A percentile compares a stretch with the other conserved stretches of the same genome.
Evolutionary conservation across 2,888 invertebrate genomes (phyloP).

Genomic region (Rotaria magnacalcarata): DNA sequence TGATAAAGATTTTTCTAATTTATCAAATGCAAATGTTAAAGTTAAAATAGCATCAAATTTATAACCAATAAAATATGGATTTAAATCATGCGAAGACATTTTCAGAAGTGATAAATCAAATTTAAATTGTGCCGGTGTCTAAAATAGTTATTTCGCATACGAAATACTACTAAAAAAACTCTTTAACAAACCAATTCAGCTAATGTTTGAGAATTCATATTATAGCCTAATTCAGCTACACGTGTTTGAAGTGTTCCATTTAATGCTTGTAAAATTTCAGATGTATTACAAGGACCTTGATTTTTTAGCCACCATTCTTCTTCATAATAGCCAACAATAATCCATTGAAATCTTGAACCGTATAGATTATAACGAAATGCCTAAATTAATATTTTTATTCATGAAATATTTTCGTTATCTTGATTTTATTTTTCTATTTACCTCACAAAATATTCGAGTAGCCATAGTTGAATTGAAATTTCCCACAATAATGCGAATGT

Average conservation of each 20-base stretch:
- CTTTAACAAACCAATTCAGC: background rate
- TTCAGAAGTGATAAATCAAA: slow-evolving; percentile 12
- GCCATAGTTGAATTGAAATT: slow-evolving; percentile 94
- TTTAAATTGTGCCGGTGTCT: slow-evolving; percentile 29
- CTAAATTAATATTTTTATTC: background rate
- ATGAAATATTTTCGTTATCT: background rate
- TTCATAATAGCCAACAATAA: slow-evolving; percentile 32
- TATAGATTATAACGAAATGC: slow-evolving; percentile 4
- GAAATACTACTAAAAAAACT: too few species aligned
- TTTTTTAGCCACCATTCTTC: slow-evolving; percentile 6
- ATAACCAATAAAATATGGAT: slow-evolving; percentile 76
- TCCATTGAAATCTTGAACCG: slow-evolving; percentile 29
- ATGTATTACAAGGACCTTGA: slow-evolving; percentile 33
- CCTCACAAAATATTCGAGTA: slow-evolving; percentile 63
- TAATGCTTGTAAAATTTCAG: slow-evolving; percentile 32
- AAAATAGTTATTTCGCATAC: background rate
- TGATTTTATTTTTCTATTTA: slow-evolving; percentile 50
- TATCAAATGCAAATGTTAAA: slow-evolving; percentile 85
- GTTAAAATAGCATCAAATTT: slow-evolving; percentile 98
- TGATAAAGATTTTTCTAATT: slow-evolving; percentile 62
- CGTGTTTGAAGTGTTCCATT: slow-evolving; percentile 44
- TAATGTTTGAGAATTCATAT: background rate
- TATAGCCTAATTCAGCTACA: slow-evolving; percentile 39
- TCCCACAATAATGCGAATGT: slow-evolving; percentile 86
- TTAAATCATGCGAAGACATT: background rate